These are phyloP conservation scores for Morpho deidamia DNA, from an alignment of 2,888 invertebrate genomes.

Conservation along the genomic window DNA sequence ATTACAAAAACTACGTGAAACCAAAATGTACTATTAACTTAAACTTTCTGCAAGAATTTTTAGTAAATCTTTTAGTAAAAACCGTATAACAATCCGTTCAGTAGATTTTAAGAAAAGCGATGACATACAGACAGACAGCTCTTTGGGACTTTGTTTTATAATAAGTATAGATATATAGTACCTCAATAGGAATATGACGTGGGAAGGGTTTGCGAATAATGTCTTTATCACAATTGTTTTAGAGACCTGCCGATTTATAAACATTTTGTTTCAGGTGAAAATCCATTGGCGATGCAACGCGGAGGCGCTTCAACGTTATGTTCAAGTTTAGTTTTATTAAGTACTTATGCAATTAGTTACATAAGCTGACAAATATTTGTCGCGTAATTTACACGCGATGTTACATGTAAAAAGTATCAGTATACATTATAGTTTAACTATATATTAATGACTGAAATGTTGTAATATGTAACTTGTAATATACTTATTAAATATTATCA, in stretches of 20 bases:
- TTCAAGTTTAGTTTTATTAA: slow-evolving; percentile 50
- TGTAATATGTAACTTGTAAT: not conserved
- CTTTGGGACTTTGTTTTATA: too few species aligned
- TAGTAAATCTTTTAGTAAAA: too few species aligned
- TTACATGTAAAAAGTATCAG: slow-evolving; percentile 28
- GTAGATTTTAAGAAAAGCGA: too few species aligned
- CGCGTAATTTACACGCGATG: slow-evolving; percentile 56
- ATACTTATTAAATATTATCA: not conserved
- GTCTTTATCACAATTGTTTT: slow-evolving; percentile 4
- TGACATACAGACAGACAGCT: too few species aligned
- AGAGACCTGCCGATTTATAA: slow-evolving; percentile 10
- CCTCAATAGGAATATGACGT: too few species aligned
- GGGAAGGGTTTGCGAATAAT: too few species aligned
- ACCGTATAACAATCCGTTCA: too few species aligned
- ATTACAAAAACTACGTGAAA: too few species aligned
- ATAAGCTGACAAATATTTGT: slow-evolving; percentile 64
- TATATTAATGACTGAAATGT: not conserved
- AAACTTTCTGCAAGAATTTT: too few species aligned
- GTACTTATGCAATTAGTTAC: slow-evolving; percentile 51
- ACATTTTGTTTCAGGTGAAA: slow-evolving; percentile 57
- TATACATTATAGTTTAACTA: not conserved
- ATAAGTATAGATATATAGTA: too few species aligned
- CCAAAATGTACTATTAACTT: too few species aligned
- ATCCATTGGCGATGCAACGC: slow-evolving; percentile 74
- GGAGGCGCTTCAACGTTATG: slow-evolving; percentile 46